phyloP scores from a whole-genome alignment of 2,113 vertebrate genomes.

The Campylomormyrus tamandua region DNA sequence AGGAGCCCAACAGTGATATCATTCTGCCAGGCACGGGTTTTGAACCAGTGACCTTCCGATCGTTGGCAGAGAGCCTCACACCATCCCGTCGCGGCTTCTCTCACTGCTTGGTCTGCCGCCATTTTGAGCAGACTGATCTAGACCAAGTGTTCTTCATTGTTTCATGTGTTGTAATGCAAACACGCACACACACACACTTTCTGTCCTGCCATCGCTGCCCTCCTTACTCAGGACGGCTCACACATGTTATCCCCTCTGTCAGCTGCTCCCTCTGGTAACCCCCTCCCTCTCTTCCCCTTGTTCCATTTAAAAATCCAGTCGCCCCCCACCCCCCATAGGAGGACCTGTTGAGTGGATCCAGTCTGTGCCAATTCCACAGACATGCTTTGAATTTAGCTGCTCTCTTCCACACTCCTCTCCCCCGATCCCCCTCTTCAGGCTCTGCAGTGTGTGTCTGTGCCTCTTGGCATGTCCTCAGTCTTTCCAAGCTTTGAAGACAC shows the following conservation, averaged over 20 bases:
- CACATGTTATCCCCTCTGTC: slow-evolving; percentile 21
- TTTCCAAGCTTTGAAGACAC: slow-evolving; percentile 73
- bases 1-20: neutral
- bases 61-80: neutral
- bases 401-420: slow-evolving; percentile 31
- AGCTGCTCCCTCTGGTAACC: slow-evolving; percentile 44
- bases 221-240: neutral
- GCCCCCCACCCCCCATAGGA: neutral
- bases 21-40: neutral
- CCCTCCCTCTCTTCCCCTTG: neutral
- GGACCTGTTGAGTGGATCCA: slow-evolving; percentile 15
- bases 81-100: neutral
- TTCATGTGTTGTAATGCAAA: slow-evolving; percentile 22
- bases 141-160: neutral
- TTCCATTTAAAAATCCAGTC: slow-evolving; percentile 4
- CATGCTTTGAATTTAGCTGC: slow-evolving; percentile 38
- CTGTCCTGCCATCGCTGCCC: neutral
- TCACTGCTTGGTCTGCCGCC: neutral
- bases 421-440: slow-evolving; percentile 38
- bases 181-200: slow-evolving; percentile 22
- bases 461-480: slow-evolving; percentile 68
- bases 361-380: slow-evolving; percentile 31
- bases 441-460: slow-evolving; percentile 51
- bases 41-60: neutral
- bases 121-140: neutral